Evolutionary conservation across 2,113 vertebrate genomes (phyloP).

Genomic region (Xiphophorus couchianus): DNA sequence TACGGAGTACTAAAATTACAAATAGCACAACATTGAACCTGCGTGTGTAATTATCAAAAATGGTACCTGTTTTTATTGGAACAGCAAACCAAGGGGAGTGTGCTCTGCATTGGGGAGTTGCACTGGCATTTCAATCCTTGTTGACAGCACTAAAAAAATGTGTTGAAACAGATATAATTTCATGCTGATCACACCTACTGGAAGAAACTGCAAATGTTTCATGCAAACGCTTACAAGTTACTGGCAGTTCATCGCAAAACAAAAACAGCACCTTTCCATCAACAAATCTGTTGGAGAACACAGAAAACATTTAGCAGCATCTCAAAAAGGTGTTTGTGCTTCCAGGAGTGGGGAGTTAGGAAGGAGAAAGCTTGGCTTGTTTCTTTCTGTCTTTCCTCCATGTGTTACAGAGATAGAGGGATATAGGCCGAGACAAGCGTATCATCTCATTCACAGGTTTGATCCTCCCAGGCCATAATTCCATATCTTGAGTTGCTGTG

Average conservation of each 20-base stretch:
- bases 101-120: not conserved
- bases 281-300: slow-evolving; percentile 23
- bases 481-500: slow-evolving; percentile 66
- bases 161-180: slow-evolving; percentile 5
- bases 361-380: slow-evolving; percentile 16
- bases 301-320: slow-evolving; percentile 56
- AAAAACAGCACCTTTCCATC: slow-evolving; percentile 13
- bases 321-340: slow-evolving; percentile 56
- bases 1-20: not conserved
- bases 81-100: not conserved
- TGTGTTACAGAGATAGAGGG: slow-evolving; percentile 60
- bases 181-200: slow-evolving; percentile 3
- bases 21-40: not conserved
- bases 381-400: slow-evolving; percentile 47
- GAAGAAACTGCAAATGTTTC: not conserved
- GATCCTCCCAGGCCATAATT: slow-evolving; percentile 64
- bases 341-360: slow-evolving; percentile 47
- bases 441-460: slow-evolving; percentile 74
- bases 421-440: slow-evolving; percentile 65
- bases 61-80: not conserved
- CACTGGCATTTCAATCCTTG: not conserved
- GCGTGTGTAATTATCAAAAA: not conserved
- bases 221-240: slow-evolving; percentile 9
- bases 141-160: not conserved
- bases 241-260: slow-evolving; percentile 3